Evolutionary conservation across 2,113 vertebrate genomes (phyloP), one percentile per base, ranked within the genome.

Genomic region (Hippocampus comes): DNA sequence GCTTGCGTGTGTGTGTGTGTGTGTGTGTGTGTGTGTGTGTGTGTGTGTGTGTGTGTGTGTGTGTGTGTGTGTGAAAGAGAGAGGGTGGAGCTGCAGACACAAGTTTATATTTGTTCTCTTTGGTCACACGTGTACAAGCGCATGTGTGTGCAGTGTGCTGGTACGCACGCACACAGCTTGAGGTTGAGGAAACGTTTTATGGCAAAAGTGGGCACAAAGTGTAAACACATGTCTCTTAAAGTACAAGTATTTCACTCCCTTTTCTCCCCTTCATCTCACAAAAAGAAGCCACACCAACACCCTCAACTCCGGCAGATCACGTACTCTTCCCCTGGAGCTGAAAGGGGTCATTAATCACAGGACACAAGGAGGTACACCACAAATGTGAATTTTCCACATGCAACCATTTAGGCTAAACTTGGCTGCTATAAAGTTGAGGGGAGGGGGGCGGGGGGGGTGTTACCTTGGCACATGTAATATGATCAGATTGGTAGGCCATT

Each of bases 221-320:
- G 84, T 90, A 89, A 90, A 90, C 89, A 91, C 77, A 85, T 90
- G 89, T 88, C 77, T 87, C 86, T 88, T 71, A 89, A 89, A 84
- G 81, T 76, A 85, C 70, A 82, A 79, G 78, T 76, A 83, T 83
- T 85, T 74, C 63, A 74, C 78, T 82, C 73, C 78, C 68, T 75
- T 78, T 77, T 23, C 74, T 80, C 70, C 71, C 71, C 80, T 76
- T 84, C 75, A 74, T 78, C 76, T 79, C 83, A 74, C 74, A 38
- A 30, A 86, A 69, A 71, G 70, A 14, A 79, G 67, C 73, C 75
- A 71, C 74, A 71, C 56, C 51, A 48, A 71, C 43, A 60, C 38
- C 60, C 60, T 68, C 9, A 23, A 43, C 43, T 38, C 48, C 81
- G 70, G 73, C 75, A 43, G 76, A 79, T 84, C 84, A 79, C 83